Base-by-base conservation (phyloP, 2,113 vertebrate species). In the Indri indri region DNA sequence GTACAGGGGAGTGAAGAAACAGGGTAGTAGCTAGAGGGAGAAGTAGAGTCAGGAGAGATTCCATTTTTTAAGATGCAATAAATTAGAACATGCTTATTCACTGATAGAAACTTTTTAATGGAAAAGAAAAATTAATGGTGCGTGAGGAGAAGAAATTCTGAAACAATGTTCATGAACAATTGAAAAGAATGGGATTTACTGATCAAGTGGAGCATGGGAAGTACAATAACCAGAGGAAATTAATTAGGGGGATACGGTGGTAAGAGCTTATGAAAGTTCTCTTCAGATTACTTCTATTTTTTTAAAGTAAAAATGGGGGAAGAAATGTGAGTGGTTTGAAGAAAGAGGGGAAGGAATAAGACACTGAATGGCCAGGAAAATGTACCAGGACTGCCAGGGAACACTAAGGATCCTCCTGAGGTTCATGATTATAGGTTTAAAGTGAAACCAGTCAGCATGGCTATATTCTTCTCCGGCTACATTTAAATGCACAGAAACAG, bases 41-140 rank as follows among this genome's bases (percentile, higher is more conserved):
- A 85, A 76, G 23, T 11, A 52, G 34, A 47, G 30, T 66, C 37
- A 76, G 68, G 45, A 94, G 32, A 89, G n/a, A 13, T 52, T 37
- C 88, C 81, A 59, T 63, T 34, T 92, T 65, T 82, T 32, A 80
- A 95, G 73, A 85, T 23, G 23, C 4, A 93, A 45, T 70, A 94
- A 96, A 84, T 94, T 81, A 76, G 34, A 89, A 25, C 22, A 65
- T 63, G 76, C 40, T 76, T 95, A 89, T 50, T 89, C 5, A 30
- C 0, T 30, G 42, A 74, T 22, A 17, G 25, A 94, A 76, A 76
- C 50, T 57, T 59, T 84, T 81, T 32, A 86, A 79, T 10, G 27
- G 68, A 81, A 54, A 93, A 86, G 42, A 88, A 79, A 93, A 91
- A 57, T 4, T 86, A 6, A 74, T 94, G 59, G 25, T 65, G 23